Evolutionary conservation across 2,797 vertebrate species (phyloP), one percentile per base, ranked within the genome.

Genomic region (Sebastes matsubarae): DNA sequence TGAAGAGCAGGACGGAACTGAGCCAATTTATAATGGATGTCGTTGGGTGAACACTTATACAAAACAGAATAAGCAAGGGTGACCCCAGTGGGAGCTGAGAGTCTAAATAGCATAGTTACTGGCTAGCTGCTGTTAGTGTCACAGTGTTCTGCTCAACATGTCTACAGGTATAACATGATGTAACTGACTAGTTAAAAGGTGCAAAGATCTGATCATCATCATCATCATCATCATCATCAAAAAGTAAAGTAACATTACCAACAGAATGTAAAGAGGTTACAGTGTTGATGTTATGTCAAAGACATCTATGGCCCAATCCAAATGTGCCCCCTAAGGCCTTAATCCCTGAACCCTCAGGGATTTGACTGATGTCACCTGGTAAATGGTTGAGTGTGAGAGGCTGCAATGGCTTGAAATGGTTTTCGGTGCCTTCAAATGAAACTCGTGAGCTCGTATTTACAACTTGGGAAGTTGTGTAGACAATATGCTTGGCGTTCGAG

Each of bases 1-100:
- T 68, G 69, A 69, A 79, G 74, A 65, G 59, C 68, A 73, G 42
- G n/a, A 42, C 74, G 59, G 34, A 83, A 42, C 64, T 20, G n/a
- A 74, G 38, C 20, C 29, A 54, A 75, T 8, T 64, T 46, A 13
- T 69, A 76, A 76, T 75, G 38, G 78, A 71, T 46, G 65, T 34
- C 27, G 57, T 78, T 74, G 65, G 55, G 18, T 67, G 67, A 66
- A 36, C 6, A 61, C 61, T 72, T 9, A 50, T 68, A 55, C 60
- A 34, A 72, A 84, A 68, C 27, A 66, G 24, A 24, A 75, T 3
- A 25, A 78, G 60, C 25, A 29, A 8, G 50, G 32, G 11, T 27
- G 36, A 81, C 46, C 61, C 38, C 61, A 11, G 46, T 14, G 59
- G 46, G 20, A 74, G 54, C 36, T 65, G 55, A 38, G 16, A 61